Evolutionary conservation across 2,113 vertebrate genomes (phyloP).

Genomic region (Larimichthys crocea): DNA sequence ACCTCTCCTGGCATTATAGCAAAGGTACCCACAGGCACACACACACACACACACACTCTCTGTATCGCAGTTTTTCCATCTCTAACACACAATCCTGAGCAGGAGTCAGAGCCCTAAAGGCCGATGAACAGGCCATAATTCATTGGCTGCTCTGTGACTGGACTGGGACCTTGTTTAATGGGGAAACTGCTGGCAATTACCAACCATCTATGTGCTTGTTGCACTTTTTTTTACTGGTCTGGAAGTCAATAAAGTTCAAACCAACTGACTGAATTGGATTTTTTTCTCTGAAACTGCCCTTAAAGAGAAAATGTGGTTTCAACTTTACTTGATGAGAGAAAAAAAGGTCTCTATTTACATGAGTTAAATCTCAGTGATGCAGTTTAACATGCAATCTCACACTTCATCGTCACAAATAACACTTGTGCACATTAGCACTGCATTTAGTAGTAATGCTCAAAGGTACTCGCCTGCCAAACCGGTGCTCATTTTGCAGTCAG

Average conservation of each 20-base stretch:
- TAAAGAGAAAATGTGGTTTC: constrained; percentile 16
- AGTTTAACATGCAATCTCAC: neutral
- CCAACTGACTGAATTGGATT: constrained; percentile 32
- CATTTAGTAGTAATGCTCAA: constrained; percentile 15
- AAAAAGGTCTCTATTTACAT: neutral
- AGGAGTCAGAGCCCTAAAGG: constrained; percentile 45
- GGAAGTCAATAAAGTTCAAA: constrained; percentile 60
- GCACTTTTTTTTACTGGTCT: constrained; percentile 51
- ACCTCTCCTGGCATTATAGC: neutral
- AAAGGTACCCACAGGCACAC: constrained; percentile 11
- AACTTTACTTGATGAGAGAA: neutral
- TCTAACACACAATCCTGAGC: constrained; percentile 20
- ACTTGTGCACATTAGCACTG: constrained; percentile 1
- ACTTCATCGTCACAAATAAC: constrained; percentile 14
- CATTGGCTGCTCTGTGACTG: constrained; percentile 68
- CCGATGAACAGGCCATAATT: constrained; percentile 71
- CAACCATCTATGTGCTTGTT: constrained; percentile 54
- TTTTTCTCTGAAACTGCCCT: constrained; percentile 30
- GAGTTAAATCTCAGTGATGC: neutral
- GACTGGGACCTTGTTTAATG: constrained; percentile 67
- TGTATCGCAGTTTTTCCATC: constrained; percentile 19
- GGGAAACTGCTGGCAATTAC: constrained; percentile 66
- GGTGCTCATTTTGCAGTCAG: constrained; percentile 23
- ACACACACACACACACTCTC: constrained; percentile 7
- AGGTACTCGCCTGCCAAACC: constrained; percentile 22